Conservation (phyloP, 2,888 invertebrate species). For the Drosophila mulleri region DNA sequence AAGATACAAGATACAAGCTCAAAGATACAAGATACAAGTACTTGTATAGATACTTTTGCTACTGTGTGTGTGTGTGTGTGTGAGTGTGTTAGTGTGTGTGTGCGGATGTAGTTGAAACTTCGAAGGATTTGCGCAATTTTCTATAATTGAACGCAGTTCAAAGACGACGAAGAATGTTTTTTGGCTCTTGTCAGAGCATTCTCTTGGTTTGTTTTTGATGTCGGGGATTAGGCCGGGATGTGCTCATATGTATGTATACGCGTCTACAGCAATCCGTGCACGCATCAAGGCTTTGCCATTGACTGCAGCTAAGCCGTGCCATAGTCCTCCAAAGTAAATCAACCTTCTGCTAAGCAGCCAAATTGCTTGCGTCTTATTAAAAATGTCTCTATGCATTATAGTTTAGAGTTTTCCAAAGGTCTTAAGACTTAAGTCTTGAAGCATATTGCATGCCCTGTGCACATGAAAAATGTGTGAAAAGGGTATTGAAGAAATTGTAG, state of each 20-base stretch:
- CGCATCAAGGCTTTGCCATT: slow-evolving; percentile 34
- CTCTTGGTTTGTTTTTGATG: slow-evolving; percentile 37
- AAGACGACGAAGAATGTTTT: slow-evolving; percentile 18
- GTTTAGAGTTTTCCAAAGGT: neutral
- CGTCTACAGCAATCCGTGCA: slow-evolving; percentile 33
- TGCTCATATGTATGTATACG: slow-evolving; percentile 15
- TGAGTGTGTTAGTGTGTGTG: neutral
- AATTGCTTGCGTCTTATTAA: slow-evolving; percentile 9
- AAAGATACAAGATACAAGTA: slow-evolving; percentile 39
- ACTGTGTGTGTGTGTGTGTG: slow-evolving; percentile 16
- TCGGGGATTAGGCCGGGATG: slow-evolving; percentile 37
- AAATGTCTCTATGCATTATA: slow-evolving; percentile 8
- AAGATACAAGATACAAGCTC: slow-evolving; percentile 71
- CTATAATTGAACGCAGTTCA: slow-evolving; percentile 65
- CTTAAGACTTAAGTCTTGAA: neutral
- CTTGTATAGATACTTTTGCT: slow-evolving; percentile 34
- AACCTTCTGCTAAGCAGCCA: slow-evolving; percentile 19
- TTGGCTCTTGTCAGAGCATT: slow-evolving; percentile 58
- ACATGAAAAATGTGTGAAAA: slow-evolving; percentile 5
- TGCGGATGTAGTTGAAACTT: slow-evolving; percentile 51
- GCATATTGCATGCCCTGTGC: slow-evolving; percentile 4
- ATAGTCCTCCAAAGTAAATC: slow-evolving; percentile 18
- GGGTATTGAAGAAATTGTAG: neutral
- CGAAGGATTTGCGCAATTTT: slow-evolving; percentile 76
- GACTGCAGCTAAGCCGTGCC: slow-evolving; percentile 12